Evolutionary conservation across 2,113 vertebrate species (phyloP).

Genomic region (Bubalus kerabau): DNA sequence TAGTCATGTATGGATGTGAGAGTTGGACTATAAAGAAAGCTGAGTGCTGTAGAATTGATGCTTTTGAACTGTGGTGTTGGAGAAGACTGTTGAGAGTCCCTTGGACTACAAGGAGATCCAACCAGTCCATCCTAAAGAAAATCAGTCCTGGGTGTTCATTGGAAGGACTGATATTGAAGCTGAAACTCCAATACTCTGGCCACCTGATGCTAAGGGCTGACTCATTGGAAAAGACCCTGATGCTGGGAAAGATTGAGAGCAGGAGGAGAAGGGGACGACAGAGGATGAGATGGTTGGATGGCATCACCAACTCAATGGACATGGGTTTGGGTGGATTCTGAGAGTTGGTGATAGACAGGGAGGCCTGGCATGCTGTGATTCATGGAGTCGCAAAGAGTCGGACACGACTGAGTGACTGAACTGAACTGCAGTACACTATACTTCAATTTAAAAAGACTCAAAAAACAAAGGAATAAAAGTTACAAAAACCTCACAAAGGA

Average conservation of each 20-base stretch:
- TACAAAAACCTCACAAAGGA: background rate
- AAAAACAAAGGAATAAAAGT: background rate
- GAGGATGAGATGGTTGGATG: background rate
- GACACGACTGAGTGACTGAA: background rate
- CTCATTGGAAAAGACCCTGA: background rate
- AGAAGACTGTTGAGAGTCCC: background rate
- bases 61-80: background rate
- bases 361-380: background rate
- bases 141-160: background rate
- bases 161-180: background rate
- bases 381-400: background rate
- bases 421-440: background rate
- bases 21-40: background rate
- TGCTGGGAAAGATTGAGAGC: background rate
- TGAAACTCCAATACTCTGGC: background rate
- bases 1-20: background rate
- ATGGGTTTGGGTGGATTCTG: fast-evolving
- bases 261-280: background rate
- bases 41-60: fast-evolving
- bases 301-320: background rate
- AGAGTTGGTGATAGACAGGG: background rate
- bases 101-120: background rate
- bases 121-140: background rate
- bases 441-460: background rate
- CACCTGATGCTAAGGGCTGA: background rate